Evolutionary conservation across 1,140 invertebrate species (phyloP), one percentile per base, ranked within the genome.

Genomic region (Thaumetopoea pityocampa): DNA sequence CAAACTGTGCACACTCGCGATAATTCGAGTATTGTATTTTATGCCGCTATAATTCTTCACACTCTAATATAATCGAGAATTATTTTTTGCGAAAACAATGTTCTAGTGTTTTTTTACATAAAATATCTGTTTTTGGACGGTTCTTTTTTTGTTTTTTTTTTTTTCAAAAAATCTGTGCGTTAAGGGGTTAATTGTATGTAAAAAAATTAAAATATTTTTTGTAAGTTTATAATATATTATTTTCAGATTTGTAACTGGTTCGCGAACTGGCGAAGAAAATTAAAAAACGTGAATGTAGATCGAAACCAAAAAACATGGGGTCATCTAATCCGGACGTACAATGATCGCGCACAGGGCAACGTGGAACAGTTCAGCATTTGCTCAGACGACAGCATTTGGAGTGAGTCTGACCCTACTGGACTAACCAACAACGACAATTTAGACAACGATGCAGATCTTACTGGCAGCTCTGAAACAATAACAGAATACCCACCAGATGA

Each of bases 231-330:
- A n/a, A n/a, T n/a, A n/a, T n/a, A n/a, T 34, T 54, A 52, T 35
- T 73, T 76, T 22, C 71, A 90, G 89, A 91, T 92, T 23, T 92
- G 91, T 56, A 92, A 92, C 65, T 92, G 91, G 91, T 92, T 92
- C 66, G 91, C 91, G 9, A 92, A 92, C 51, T 92, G 91, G 91
- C 86, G 91, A 19, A 72, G 91, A 53, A 92, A 92, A 67, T 64
- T 92, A 17, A 92, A 92, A 72, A 92, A 91, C 52, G 90, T 90
- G 1, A 89, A 90, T 36, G 85, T 82, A 19, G 88, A 90, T 53
- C 84, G 86, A 14, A 87, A 89, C 30, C 87, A 89, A 50, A 88
- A 88, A 52, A 90, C 90, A 0, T 92, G 91, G 91, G 90, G 90
- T 3, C 87, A 90, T 58, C 78, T 92, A 0, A 92, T 92, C 18